Percentiles rank a stretch among this genome's conserved stretches.
These are phyloP conservation scores for Agapostemon virescens DNA, from an alignment of 2,888 invertebrate genomes.

Conservation along the genomic window DNA sequence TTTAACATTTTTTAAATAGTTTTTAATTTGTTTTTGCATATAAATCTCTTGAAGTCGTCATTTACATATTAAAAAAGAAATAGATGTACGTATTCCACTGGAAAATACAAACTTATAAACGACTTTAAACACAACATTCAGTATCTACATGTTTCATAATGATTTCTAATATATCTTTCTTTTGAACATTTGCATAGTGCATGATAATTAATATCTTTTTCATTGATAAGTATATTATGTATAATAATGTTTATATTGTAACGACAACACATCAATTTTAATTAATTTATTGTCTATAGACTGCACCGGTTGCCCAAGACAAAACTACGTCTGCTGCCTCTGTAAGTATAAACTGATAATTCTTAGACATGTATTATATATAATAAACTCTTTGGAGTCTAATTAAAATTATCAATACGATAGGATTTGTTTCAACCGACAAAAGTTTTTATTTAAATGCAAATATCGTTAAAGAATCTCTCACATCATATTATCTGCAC, in stretches of 20 bases:
- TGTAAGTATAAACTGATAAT: constrained; percentile 13
- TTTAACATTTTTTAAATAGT: background rate
- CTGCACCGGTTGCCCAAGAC: constrained; percentile 12
- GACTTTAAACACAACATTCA: background rate
- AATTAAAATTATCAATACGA: background rate
- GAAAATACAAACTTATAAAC: background rate
- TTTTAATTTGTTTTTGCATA: background rate
- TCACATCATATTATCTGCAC: background rate
- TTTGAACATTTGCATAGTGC: background rate
- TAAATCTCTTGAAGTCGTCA: background rate
- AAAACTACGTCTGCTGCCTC: background rate
- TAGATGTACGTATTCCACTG: background rate
- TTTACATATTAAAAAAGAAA: background rate
- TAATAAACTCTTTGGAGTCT: background rate
- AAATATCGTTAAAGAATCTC: background rate
- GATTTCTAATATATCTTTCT: background rate
- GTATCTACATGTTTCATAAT: background rate
- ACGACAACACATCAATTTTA: background rate
- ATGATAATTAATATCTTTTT: background rate
- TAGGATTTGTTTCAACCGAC: background rate
- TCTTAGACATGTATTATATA: background rate
- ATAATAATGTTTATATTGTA: background rate
- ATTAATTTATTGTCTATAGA: constrained; percentile 21
- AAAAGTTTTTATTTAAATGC: background rate
- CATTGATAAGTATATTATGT: background rate